A percentile compares a stretch with the other conserved stretches of the same genome.
Conservation (phyloP, 2,113 vertebrate species). For the Tetraodon nigroviridis region DNA sequence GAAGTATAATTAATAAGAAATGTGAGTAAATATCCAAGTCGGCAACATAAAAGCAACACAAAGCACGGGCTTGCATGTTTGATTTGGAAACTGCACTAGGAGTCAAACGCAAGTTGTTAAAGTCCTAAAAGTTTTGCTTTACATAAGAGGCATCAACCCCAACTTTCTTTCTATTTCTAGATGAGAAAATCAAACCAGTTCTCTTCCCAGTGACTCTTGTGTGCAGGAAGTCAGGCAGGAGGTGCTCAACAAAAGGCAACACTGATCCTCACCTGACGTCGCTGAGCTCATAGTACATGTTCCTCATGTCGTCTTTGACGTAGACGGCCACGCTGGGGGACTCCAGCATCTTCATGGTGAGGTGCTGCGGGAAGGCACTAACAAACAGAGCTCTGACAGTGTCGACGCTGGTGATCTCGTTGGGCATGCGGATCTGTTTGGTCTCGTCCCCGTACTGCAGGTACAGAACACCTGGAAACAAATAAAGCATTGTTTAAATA, state of each 20-base stretch:
- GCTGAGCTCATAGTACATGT: conserved; percentile 90
- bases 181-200: conserved; percentile 28
- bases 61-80: neutral
- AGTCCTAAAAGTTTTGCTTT: neutral
- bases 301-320: conserved; percentile 95
- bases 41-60: too few relatives aligned
- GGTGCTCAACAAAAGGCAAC: neutral
- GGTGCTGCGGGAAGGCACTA: conserved; percentile 95
- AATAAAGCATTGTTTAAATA: neutral
- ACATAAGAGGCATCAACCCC: neutral
- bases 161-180: neutral
- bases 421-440: conserved; percentile 94
- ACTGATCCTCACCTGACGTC: conserved; percentile 82
- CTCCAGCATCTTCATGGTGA: conserved; percentile 95
- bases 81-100: neutral
- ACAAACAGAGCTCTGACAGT: conserved; percentile 96
- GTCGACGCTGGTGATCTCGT: conserved; percentile 93
- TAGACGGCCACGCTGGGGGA: conserved; percentile 92
- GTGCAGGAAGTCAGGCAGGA: conserved; percentile 15
- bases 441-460: conserved; percentile 97
- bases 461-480: conserved; percentile 84
- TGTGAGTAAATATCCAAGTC: neutral
- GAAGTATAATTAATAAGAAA: too few relatives aligned
- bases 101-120: neutral
- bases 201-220: conserved; percentile 37